Base-by-base conservation (phyloP, 2,888 invertebrate genomes). In the Dryococelus australis region DNA sequence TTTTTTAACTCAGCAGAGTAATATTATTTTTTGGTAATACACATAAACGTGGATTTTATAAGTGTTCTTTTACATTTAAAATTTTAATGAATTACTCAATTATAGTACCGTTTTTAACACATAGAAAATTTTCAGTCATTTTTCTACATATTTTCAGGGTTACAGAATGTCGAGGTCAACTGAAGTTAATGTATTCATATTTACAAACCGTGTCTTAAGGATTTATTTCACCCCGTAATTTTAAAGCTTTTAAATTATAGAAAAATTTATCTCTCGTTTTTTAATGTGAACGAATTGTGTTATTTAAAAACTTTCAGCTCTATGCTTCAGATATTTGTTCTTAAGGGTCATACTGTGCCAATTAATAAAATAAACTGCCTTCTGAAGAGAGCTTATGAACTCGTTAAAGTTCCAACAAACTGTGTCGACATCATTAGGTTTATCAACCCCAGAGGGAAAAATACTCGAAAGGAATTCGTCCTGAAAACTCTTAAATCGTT, bases 401-500 rank as follows among this genome's bases (percentile, higher is more conserved):
- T 65, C 8, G 47, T 13, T 24, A 24, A 16, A 65, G 20, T 10
- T 65, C 8, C 65, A 24, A 65, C 0, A 24, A 24, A 24, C 8
- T n/a, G 6, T 16, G 3, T n/a, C 12, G 65, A 65, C 65, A 8
- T 65, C 35, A 65, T 20, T 65, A 8, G 65, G 65, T 65, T 2
- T 24, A 65, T n/a, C 0, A 5, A 16, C 1, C 8, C 35, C 65
- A 65, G 65, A 47, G 16, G 47, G 47, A 47, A 47, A 47, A 47
- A 8, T 65, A 65, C 65, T 65, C 65, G 65, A 65, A 65, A 65
- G 65, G 65, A 65, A 65, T 47, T 65, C 65, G 65, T 65, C 65
- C 65, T 65, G 2, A 65, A 65, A 65, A 65, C 4, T 0, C 0
- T 65, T n/a, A 65, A 65, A 24, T 16, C 0, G n/a, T 65, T 8